These are phyloP conservation scores for Cryptoblepharus egeriae DNA, from an alignment of 2,797 vertebrate genomes.

Conservation along the genomic window DNA sequence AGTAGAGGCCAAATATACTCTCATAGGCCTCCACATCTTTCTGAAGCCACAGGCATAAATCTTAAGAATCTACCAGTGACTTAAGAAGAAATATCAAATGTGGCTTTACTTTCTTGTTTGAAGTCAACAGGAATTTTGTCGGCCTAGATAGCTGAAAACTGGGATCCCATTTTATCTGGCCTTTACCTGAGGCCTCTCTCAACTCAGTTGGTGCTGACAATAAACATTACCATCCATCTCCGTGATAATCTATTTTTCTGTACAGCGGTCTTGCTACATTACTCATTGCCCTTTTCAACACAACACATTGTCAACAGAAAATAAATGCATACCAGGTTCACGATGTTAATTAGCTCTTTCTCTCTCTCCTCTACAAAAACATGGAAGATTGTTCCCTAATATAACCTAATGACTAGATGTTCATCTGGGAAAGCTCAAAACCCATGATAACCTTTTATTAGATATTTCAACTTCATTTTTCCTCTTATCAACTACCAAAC, in stretches of 20 bases:
- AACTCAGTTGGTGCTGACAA: background rate
- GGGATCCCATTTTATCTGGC: background rate
- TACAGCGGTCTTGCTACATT: conserved; percentile 25
- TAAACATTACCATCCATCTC: background rate
- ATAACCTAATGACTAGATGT: background rate
- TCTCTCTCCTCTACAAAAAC: background rate
- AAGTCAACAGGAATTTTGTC: conserved; percentile 12
- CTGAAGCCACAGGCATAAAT: background rate
- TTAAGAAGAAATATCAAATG: background rate
- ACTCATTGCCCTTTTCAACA: conserved; percentile 20
- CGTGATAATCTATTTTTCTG: background rate
- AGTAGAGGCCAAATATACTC: too few species aligned
- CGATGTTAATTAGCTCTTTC: conserved; percentile 34
- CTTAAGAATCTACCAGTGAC: background rate
- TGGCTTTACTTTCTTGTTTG: background rate
- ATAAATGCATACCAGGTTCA: conserved; percentile 1
- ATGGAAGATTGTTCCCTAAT: conserved; percentile 3
- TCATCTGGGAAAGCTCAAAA: background rate
- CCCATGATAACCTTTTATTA: background rate
- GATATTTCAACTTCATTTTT: background rate
- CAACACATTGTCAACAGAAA: conserved; percentile 16
- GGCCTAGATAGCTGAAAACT: background rate
- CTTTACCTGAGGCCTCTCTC: conserved; percentile 1
- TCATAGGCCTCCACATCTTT: background rate
- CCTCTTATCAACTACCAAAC: background rate